Base-by-base conservation (phyloP, 23 tunicate species). In the Halocynthia roretzi region DNA sequence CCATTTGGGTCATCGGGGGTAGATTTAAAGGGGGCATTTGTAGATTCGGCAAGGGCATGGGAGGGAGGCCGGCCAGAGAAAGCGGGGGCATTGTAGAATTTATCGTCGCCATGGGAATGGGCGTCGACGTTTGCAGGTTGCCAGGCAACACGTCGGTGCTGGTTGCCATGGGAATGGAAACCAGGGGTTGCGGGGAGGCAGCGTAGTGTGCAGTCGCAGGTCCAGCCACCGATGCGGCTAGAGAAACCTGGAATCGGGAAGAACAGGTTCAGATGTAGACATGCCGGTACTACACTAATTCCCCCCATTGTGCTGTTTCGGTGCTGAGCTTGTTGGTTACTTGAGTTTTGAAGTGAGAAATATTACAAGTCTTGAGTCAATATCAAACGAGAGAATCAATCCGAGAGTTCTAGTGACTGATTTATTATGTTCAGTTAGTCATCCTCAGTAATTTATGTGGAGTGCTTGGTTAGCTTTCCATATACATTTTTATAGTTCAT, bases 111-210 rank as follows among this genome's bases (percentile, higher is more conserved):
- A 11, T 12, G 71, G 71, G 12, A 67, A 17, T 17, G 19, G 19
- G 18, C 48, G 71, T 67, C n/a, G 31, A 67, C 71, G n/a, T 2
- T 19, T 2, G 71, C 23, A 66, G 5, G 82, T 92, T 92, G 18
- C 98, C 98, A 7, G 98, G 98, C 55, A 92, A 83, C 82, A 86
- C 60, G 61, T 62, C 65, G 4, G 85, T 44, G 56, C 87, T 92
- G 20, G 98, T 92, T 44, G 98, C 98, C 55, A 52, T 77, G 10
- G 98, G 98, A 21, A 62, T 77, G 15, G 82, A 82, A 17, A 82
- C 66, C 14, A 74, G 56, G 5, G 78, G 78, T 20, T 52, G 55
- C 10, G 52, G 5, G 15, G 55, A 6, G 11, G 44, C 12, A 40
- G 75, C 77, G 60, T 81, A 56, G 64, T 55, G 50, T 5, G 75